phyloP scores from a whole-genome alignment of 2,113 vertebrate genomes.

The Melozone crissalis region DNA sequence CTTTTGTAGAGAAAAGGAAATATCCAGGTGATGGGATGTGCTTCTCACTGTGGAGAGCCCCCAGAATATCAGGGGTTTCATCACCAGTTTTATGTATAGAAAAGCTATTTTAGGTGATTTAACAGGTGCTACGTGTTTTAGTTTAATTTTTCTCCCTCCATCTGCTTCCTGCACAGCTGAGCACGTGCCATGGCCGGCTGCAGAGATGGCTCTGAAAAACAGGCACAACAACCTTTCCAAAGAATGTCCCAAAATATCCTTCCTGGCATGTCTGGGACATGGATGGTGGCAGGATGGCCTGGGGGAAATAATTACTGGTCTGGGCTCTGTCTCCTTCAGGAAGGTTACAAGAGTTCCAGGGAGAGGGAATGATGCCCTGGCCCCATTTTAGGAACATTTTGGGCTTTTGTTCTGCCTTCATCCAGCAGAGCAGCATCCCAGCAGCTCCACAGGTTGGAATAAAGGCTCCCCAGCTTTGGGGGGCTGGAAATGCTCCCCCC shows the following conservation, averaged over 20 bases:
- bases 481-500: neutral
- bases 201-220: neutral
- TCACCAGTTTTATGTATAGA: neutral
- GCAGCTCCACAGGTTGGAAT: neutral
- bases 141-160: constrained; percentile 22
- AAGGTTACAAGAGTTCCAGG: neutral
- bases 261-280: neutral
- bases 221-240: neutral
- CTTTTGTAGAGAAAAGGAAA: neutral
- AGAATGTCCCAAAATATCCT: constrained; percentile 30
- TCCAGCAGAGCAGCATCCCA: neutral
- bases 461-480: rapidly evolving
- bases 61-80: neutral
- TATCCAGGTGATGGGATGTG: rapidly evolving
- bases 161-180: constrained; percentile 55
- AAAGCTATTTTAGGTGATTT: constrained; percentile 7
- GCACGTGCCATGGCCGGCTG: neutral
- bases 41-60: neutral
- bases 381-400: neutral
- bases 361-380: neutral
- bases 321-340: neutral
- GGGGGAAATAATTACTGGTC: neutral
- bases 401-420: neutral
- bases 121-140: constrained; percentile 25
- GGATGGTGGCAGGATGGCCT: neutral